These are phyloP conservation scores for Sardina pilchardus DNA, from an alignment of 2,113 vertebrate species.

Conservation along the genomic window DNA sequence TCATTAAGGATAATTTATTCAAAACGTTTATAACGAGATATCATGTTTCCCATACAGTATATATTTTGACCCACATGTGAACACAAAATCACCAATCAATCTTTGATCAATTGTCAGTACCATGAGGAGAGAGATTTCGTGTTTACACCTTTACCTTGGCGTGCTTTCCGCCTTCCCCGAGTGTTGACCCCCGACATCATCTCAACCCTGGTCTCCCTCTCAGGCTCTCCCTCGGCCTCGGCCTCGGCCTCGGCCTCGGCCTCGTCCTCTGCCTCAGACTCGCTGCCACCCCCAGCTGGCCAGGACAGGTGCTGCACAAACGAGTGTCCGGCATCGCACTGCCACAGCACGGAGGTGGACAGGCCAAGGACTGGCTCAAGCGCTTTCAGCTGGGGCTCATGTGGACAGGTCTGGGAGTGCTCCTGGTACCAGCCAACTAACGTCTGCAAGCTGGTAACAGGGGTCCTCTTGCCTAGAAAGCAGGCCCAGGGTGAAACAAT, in stretches of 20 bases:
- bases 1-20: not conserved
- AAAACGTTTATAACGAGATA: not conserved
- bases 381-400: conserved; percentile 80
- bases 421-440: conserved; percentile 87
- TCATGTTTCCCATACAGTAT: not conserved
- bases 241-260: conserved; percentile 63
- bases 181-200: conserved; percentile 24
- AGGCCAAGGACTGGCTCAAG: conserved; percentile 76
- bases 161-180: conserved; percentile 45
- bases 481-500: no score
- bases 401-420: conserved; percentile 79
- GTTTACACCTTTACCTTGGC: not conserved
- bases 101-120: not conserved
- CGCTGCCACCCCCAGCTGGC: conserved; percentile 70
- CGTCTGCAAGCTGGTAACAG: conserved; percentile 78
- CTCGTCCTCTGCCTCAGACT: conserved; percentile 71
- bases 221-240: conserved; percentile 42
- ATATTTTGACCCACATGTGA: not conserved
- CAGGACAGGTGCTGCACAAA: conserved; percentile 85
- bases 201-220: conserved; percentile 22
- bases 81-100: not conserved
- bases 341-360: conserved; percentile 83
- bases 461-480: conserved; percentile 70
- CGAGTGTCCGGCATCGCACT: conserved; percentile 81
- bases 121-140: not conserved